phyloP scores from a whole-genome alignment of 2,113 vertebrate genomes.

The Cebidichthys violaceus region DNA sequence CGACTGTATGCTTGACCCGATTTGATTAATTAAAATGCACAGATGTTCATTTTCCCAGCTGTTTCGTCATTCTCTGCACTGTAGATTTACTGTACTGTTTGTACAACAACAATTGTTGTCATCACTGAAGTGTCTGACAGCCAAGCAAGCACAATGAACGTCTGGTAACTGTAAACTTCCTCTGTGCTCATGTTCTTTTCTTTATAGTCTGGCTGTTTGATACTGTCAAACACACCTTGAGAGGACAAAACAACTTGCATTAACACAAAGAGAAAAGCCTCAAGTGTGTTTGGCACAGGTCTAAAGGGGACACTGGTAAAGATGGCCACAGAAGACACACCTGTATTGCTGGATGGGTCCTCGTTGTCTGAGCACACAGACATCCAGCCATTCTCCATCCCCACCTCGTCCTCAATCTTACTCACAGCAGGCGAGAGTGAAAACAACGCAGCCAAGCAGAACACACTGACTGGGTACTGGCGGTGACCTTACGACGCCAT shows the following conservation, averaged over 20 bases:
- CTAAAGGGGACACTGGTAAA: slow-evolving; percentile 25
- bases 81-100: neutral
- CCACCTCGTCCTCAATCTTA: slow-evolving; percentile 53
- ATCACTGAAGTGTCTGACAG: neutral
- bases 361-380: slow-evolving; percentile 10
- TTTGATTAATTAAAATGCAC: slow-evolving; percentile 37
- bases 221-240: neutral
- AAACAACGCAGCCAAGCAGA: slow-evolving; percentile 35
- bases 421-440: slow-evolving; percentile 52
- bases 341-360: neutral
- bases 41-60: slow-evolving; percentile 38
- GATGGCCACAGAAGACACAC: slow-evolving; percentile 12
- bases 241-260: neutral
- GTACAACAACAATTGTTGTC: neutral
- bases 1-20: slow-evolving; percentile 16
- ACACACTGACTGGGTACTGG: slow-evolving; percentile 11
- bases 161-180: neutral
- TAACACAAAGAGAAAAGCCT: slow-evolving; percentile 1
- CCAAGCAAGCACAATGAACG: neutral
- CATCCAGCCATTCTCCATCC: slow-evolving; percentile 16
- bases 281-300: neutral
- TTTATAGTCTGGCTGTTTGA: neutral
- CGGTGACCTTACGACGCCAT: slow-evolving; percentile 26
- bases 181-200: neutral
- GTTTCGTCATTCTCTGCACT: neutral